These are phyloP conservation scores for Acyrthosiphon pisum DNA, from an alignment of 1,140 invertebrate genomes.

Conservation along the genomic window DNA sequence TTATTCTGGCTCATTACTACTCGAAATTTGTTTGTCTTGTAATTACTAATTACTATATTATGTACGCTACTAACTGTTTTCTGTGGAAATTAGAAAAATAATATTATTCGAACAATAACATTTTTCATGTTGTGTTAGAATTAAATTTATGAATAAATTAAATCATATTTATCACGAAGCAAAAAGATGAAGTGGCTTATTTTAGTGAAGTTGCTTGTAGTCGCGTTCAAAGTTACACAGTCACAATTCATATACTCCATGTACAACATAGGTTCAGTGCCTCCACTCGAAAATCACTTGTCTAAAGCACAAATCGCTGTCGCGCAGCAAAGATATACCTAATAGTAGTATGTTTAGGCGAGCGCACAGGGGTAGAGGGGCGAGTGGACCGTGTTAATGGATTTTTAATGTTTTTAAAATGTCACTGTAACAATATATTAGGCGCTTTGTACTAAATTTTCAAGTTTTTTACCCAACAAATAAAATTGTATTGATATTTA, in stretches of 20 bases:
- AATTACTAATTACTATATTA: neutral
- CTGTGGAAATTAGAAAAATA: neutral
- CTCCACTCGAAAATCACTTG: neutral
- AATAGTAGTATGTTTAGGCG: no score
- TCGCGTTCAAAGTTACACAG: neutral
- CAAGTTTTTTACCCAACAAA: no score
- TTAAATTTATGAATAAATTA: neutral
- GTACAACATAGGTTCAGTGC: neutral
- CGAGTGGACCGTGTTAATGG: no score
- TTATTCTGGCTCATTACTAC: neutral
- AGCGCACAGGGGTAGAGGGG: no score
- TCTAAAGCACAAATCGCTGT: neutral
- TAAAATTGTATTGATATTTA: no score
- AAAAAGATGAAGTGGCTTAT: neutral
- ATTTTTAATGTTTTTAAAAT: no score
- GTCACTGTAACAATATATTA: no score
- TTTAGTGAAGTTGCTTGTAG: neutral
- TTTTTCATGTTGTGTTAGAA: neutral
- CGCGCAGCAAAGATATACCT: neutral
- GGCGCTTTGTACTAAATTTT: no score
- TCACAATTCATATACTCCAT: neutral
- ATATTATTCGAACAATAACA: neutral
- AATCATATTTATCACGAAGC: neutral
- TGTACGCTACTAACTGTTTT: neutral
- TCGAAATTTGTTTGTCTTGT: neutral